Percentiles rank a stretch among this genome's conserved stretches.
These are phyloP conservation scores for Zoanthus sociatus DNA, from an alignment of 92 coral and sea anemone genomes.

Conservation along the genomic window DNA sequence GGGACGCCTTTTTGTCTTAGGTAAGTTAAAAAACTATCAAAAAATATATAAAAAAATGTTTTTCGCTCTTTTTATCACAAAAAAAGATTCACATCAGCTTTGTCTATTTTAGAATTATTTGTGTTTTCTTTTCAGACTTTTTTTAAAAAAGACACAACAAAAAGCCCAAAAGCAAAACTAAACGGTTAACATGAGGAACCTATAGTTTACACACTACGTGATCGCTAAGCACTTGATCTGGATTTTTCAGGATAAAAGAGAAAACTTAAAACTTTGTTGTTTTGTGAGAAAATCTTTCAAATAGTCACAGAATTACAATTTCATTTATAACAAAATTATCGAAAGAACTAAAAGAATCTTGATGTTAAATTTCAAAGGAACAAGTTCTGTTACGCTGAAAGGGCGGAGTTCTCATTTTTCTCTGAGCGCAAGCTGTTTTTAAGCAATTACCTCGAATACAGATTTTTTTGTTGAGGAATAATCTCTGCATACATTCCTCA, in stretches of 20 bases:
- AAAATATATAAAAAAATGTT: background rate
- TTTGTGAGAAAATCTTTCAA: background rate
- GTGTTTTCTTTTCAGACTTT: background rate
- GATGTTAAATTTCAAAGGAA: background rate
- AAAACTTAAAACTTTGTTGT: background rate
- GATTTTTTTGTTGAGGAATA: background rate
- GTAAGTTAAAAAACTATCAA: background rate
- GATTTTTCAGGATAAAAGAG: background rate
- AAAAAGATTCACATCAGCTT: background rate
- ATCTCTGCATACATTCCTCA: background rate
- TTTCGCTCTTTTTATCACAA: background rate
- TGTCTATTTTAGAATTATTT: background rate
- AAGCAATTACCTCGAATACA: background rate
- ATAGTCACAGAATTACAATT: background rate
- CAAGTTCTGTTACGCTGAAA: background rate
- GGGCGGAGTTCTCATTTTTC: background rate
- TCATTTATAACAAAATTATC: background rate
- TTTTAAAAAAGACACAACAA: background rate
- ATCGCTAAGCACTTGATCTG: background rate
- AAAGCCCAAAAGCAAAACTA: background rate
- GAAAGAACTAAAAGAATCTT: background rate
- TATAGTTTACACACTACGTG: background rate
- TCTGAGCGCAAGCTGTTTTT: background rate
- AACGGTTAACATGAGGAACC: background rate
- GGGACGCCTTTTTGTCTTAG: constrained; percentile 10